Evolutionary conservation across 2,888 invertebrate genomes (phyloP), one percentile per base, ranked within the genome.

Genomic region (Mythimna impura): DNA sequence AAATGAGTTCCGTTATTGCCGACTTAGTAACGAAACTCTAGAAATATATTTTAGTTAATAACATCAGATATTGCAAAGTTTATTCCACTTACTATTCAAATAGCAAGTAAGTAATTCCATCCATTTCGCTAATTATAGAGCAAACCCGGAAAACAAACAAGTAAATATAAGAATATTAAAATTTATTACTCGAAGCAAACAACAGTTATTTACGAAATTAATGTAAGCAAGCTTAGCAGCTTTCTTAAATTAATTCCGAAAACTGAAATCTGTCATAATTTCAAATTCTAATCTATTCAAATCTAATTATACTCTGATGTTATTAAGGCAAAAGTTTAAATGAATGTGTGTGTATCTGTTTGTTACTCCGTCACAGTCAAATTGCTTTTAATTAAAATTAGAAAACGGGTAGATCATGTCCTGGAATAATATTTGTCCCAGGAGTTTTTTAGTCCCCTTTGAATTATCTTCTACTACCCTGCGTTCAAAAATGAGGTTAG

Each of bases 141-240:
- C 2, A 36, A 78, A 71, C 63, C n/a, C 52, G 72, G 34, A 47
- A 71, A 71, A 76, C 78, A 76, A 78, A 63, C 72, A 76, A 78
- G n/a, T 58, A 47, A 4, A 14, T 47, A 30, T 36, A 57, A 34
- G 25, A 71, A 61, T 70, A 63, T 78, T 58, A 58, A 58, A 78
- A 76, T 71, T 71, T 63, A 58, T 76, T 30, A 60, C 22, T 54
- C 34, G 6, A 78, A 58, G 52, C 12, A n/a, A 58, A 75, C 43
- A 20, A 47, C 52, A 63, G 25, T 71, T 47, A 57, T 70, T 78
- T 63, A 10, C 10, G 1, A 71, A 78, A 63, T 78, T 62, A 58
- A 52, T 36, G 34, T 54, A 20, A 54, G 22, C 64, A 36, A 58
- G 20, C 58, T 43, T 50, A 20, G 1, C 25, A 25, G 25, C 25